Conservation (phyloP, 1,140 invertebrate genomes). For the Drosophila varians region DNA sequence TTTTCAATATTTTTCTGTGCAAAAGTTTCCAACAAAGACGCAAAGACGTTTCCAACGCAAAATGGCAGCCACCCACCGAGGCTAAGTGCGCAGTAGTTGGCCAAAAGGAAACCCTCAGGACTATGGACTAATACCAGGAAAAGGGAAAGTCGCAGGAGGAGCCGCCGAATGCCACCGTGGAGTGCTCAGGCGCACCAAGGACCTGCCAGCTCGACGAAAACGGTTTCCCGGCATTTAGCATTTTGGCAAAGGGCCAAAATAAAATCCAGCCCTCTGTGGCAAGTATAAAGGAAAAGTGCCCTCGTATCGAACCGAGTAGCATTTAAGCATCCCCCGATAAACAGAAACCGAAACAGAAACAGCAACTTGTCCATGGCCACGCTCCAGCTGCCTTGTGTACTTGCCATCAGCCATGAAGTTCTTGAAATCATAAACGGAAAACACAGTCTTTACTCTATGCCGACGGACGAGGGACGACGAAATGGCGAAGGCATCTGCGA, state of each 20-base stretch:
- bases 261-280: constrained; percentile 20
- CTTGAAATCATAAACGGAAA: constrained; percentile 59
- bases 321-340: constrained; percentile 53
- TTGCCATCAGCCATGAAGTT: constrained; percentile 45
- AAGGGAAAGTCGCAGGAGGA: constrained; percentile 47
- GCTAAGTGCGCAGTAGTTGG: constrained; percentile 37
- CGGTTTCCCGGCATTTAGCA: constrained; percentile 9
- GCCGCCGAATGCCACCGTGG: constrained; percentile 16
- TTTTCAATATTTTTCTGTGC: background rate
- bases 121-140: constrained; percentile 21
- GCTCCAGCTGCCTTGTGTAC: constrained; percentile 40
- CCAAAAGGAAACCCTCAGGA: constrained; percentile 27
- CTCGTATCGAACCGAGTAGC: constrained; percentile 23
- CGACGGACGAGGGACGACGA: constrained; percentile 11
- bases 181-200: constrained; percentile 51
- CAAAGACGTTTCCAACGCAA: constrained; percentile 2
- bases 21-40: constrained; percentile 26
- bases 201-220: constrained; percentile 17
- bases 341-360: constrained; percentile 11
- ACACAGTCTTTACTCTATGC: background rate
- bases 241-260: constrained; percentile 35
- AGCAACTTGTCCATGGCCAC: constrained; percentile 46
- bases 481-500: constrained; percentile 3
- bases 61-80: constrained; percentile 22
- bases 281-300: constrained; percentile 22